These are phyloP conservation scores for Anas platyrhynchos DNA, from an alignment of 2,113 vertebrate species.

Conservation along the genomic window DNA sequence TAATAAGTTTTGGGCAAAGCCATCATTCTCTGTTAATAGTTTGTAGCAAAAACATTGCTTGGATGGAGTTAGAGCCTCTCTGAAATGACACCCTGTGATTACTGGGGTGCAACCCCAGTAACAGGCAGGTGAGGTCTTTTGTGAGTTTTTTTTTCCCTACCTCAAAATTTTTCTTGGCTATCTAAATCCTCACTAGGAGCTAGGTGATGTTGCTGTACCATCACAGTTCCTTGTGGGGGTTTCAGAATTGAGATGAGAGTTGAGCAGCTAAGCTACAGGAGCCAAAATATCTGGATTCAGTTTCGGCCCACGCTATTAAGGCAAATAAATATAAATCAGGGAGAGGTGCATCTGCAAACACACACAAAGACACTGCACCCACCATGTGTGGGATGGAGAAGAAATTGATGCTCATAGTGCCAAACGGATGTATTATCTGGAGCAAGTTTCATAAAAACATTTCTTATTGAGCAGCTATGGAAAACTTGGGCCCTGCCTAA, in stretches of 20 bases:
- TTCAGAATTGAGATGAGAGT: background rate
- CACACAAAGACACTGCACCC: background rate
- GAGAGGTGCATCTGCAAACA: slow-evolving; percentile 22
- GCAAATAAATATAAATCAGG: background rate
- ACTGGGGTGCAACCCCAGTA: background rate
- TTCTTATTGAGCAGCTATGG: background rate
- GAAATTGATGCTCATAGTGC: background rate
- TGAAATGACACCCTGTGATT: background rate
- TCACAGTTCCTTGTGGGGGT: background rate
- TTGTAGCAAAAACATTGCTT: background rate
- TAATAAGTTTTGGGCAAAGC: slow-evolving; percentile 58
- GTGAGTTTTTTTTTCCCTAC: background rate
- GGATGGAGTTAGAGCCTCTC: background rate
- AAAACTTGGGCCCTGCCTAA: background rate
- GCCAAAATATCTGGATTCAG: slow-evolving; percentile 35
- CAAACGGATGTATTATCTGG: slow-evolving; percentile 8
- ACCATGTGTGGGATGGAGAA: slow-evolving; percentile 23
- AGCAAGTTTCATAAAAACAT: background rate
- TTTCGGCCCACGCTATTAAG: slow-evolving; percentile 32
- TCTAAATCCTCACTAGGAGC: background rate
- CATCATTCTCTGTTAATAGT: background rate
- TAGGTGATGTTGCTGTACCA: background rate
- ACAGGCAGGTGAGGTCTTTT: background rate
- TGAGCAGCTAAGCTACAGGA: background rate
- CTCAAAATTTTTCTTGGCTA: background rate